phyloP scores from a whole-genome alignment of 1,140 invertebrate genomes.

The Asobara japonica region DNA sequence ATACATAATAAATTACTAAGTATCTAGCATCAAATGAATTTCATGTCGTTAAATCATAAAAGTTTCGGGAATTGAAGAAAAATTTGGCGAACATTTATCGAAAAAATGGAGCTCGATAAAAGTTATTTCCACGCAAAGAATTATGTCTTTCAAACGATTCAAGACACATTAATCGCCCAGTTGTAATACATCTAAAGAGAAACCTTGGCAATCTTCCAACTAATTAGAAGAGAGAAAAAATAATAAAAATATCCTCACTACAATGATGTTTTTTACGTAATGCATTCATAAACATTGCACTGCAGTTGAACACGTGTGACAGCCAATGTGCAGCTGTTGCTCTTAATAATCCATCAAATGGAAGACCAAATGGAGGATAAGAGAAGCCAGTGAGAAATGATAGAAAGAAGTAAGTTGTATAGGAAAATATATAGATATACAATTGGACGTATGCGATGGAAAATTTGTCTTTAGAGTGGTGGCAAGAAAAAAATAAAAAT shows the following conservation, averaged over 20 bases:
- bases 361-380: constrained; percentile 3
- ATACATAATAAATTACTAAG: too few species aligned
- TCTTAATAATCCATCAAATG: background rate
- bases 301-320: background rate
- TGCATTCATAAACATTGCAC: constrained; percentile 10
- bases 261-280: background rate
- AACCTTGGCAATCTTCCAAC: background rate
- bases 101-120: too few species aligned
- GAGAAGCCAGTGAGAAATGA: background rate
- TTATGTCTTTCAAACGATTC: background rate
- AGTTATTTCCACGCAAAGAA: too few species aligned
- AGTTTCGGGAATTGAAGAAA: too few species aligned
- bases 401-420: background rate
- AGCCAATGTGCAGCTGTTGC: background rate
- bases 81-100: too few species aligned
- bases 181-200: background rate
- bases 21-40: too few species aligned
- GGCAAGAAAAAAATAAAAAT: too few species aligned
- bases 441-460: too few species aligned
- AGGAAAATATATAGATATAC: background rate
- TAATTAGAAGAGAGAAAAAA: background rate
- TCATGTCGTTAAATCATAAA: too few species aligned
- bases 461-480: too few species aligned
- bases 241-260: background rate
- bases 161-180: background rate